Base-by-base conservation (phyloP, 2,888 invertebrate genomes). In the Drosophila hamatofila region DNA sequence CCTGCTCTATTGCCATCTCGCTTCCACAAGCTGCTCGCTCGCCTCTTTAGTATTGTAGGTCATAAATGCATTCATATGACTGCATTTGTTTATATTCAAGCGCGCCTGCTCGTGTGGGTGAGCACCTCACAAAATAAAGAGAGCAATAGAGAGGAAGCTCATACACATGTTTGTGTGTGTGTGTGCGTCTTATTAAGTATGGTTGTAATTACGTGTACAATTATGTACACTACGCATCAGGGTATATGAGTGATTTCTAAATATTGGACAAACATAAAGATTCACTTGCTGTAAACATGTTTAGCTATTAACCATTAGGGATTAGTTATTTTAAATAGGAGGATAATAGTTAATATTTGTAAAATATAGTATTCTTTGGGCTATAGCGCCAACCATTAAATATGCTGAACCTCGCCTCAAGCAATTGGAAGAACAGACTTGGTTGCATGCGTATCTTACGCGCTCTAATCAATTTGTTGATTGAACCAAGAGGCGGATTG, bases 21-120 rank as follows among this genome's bases (percentile, higher is more conserved):
- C 48, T 80, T 48, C 21, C 57, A 16, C 64, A 51, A 46, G 49
- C 12, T 46, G 59, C 21, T 62, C 52, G 62, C 18, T 64, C 52
- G 73, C 44, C 63, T 67, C 69, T 63, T 72, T 72, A 80, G 85
- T 84, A 85, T 84, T 84, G 88, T 84, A 84, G 83, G 83, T 84
- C 83, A 88, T 88, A 88, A 84, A 84, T 88, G 83, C 88, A 84
- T 84, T 71, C 85, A 78, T 83, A 88, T 75, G 83, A 80, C 74
- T 88, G 81, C 84, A 83, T 71, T 81, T 72, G 70, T 48, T 70
- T 80, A 62, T 68, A 41, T 71, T 59, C 5, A 51, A 61, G 23
- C 49, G 46, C 35, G 41, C 37, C 25, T 57, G 39, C 23, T 18
- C 58, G 27, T 67, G 30, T 41, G 44, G 4, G 61, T 60, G 52